These are phyloP conservation scores for Perca fluviatilis DNA, from an alignment of 2,113 vertebrate species.

Conservation along the genomic window DNA sequence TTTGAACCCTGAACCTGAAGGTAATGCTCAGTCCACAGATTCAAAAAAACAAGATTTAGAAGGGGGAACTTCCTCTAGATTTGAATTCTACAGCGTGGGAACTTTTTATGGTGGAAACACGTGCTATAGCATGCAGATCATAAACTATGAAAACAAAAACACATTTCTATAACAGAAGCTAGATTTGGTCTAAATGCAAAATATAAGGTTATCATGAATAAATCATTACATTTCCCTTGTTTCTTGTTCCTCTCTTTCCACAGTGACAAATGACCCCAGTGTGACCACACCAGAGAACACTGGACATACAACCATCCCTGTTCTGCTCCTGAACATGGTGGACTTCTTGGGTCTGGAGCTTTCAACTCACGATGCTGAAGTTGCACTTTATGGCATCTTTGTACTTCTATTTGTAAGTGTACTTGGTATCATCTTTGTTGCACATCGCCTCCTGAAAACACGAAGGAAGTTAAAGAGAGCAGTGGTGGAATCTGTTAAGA, in stretches of 20 bases:
- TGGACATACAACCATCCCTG: not conserved
- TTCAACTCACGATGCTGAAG: slow-evolving; percentile 74
- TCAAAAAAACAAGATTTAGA: not conserved
- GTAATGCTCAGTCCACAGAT: not conserved
- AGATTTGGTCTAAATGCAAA: too few species aligned
- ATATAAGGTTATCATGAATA: too few species aligned
- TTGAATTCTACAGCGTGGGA: not conserved
- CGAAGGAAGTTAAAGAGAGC: slow-evolving; percentile 28
- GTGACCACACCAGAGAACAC: not conserved
- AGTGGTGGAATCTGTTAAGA: not conserved
- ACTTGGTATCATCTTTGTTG: slow-evolving; percentile 65
- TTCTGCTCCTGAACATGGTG: slow-evolving; percentile 34
- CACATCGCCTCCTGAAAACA: slow-evolving; percentile 61
- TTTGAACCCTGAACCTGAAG: slow-evolving; percentile 71
- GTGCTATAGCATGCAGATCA: too few species aligned
- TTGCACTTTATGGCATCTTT: slow-evolving; percentile 85
- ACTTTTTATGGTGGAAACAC: not conserved
- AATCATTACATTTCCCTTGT: not conserved
- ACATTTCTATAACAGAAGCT: too few species aligned
- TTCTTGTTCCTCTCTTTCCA: not conserved
- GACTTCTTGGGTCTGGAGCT: slow-evolving; percentile 86
- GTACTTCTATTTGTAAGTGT: slow-evolving; percentile 65
- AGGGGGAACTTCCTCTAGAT: too few species aligned
- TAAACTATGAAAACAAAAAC: too few species aligned
- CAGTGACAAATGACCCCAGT: slow-evolving; percentile 43